phyloP scores from a whole-genome alignment of 64 coral and sea anemone genomes.

The Dendronephthya gigantea region DNA sequence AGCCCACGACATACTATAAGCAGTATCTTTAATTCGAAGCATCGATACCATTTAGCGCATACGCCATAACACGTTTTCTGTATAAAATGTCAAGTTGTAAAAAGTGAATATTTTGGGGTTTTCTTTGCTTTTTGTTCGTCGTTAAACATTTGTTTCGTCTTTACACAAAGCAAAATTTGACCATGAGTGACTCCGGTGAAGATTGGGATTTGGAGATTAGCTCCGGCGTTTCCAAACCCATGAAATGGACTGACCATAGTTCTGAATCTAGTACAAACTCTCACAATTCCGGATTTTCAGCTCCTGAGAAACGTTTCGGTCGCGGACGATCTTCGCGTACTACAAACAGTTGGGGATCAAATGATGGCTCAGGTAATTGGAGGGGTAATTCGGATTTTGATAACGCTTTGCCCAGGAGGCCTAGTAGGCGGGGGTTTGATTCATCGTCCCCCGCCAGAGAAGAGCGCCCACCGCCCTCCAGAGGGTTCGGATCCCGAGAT shows the following conservation, averaged over 20 bases:
- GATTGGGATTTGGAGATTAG: conserved; percentile 3
- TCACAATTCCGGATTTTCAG: background rate
- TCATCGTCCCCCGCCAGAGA: background rate
- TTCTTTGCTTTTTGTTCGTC: background rate
- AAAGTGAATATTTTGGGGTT: background rate
- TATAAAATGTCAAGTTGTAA: background rate
- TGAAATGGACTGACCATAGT: background rate
- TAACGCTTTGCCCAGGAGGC: background rate
- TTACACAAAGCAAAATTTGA: background rate
- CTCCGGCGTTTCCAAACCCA: background rate
- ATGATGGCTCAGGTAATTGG: background rate
- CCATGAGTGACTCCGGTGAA: background rate
- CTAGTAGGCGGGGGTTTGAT: background rate
- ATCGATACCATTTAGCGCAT: background rate
- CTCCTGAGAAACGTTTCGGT: background rate
- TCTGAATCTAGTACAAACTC: background rate
- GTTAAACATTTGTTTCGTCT: background rate
- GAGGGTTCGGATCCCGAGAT: background rate
- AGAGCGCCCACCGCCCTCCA: background rate
- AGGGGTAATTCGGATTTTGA: background rate
- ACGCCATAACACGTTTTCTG: background rate
- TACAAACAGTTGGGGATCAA: background rate
- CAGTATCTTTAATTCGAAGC: background rate
- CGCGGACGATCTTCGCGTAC: background rate
- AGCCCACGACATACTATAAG: too few species aligned